Evolutionary conservation across 2,113 vertebrate genomes (phyloP).

Genomic region (Fulmarus glacialis): DNA sequence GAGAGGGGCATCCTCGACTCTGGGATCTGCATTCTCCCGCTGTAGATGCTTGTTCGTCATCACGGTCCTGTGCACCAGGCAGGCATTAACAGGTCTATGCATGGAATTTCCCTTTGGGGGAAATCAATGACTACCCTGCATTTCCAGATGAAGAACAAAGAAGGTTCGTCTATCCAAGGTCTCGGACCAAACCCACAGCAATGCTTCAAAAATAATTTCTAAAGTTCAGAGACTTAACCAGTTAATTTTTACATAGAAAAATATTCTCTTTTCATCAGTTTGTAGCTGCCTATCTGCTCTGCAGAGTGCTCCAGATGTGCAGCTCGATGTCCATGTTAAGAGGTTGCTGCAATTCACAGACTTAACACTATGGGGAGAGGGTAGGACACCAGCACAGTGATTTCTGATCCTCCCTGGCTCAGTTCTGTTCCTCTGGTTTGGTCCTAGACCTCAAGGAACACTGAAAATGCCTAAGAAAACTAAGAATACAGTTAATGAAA

Average conservation of each 20-base stretch:
- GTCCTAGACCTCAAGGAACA: not conserved
- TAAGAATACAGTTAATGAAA: not conserved
- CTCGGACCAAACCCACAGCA: not conserved
- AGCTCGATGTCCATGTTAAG: accelerated
- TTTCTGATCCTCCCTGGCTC: not conserved
- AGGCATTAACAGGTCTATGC: accelerated
- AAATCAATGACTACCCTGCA: not conserved
- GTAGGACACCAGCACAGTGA: not conserved
- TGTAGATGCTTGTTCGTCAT: not conserved
- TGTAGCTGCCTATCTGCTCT: not conserved
- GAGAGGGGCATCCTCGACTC: not conserved
- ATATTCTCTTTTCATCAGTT: not conserved
- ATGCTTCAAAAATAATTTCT: not conserved
- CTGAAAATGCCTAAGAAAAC: not conserved
- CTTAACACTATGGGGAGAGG: not conserved
- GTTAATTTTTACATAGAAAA: not conserved
- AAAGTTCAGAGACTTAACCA: not conserved
- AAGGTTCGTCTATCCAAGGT: not conserved
- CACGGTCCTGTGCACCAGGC: accelerated
- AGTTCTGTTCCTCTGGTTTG: not conserved
- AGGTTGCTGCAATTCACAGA: not conserved
- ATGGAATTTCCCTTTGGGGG: not conserved
- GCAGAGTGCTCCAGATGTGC: accelerated
- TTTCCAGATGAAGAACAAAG: not conserved
- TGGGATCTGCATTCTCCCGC: not conserved